Base-by-base conservation (phyloP, 2,888 invertebrate genomes). In the Dyspetes luteomarginatus region DNA sequence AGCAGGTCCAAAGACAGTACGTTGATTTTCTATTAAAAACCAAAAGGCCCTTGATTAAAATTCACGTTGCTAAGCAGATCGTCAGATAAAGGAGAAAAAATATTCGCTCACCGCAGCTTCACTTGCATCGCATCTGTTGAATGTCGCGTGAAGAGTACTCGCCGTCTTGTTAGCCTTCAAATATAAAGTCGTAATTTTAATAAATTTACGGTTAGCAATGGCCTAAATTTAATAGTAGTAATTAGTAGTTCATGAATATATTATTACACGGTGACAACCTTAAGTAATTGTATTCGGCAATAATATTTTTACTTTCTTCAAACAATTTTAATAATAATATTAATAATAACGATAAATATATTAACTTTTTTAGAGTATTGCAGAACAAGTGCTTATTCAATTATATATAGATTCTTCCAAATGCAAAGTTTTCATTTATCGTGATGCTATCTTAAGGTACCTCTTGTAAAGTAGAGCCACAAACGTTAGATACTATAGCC, bases 141-240 rank as follows among this genome's bases (percentile, higher is more conserved):
- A 43, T 28, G 65, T 65, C 4, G 0, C 56, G 28, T 65, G 64
- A 56, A 65, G 28, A 22, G 45, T 24, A 30, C 56, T 73, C 30
- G 55, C 64, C 0, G 64, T 73, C 7, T 73, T 45, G 9, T 73
- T 73, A 7, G 64, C 64, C 73, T 73, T 43, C 4, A 28, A 28
- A 19, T 9, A 24, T 5, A 28, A 55, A 17, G 3, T 5, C 41
- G 24, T 7, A 0, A 1, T n/a, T 17, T 62, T 17, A 4, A 0
- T 5, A 48, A 12, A n/a, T 48, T 26, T 4, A 26, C 2, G 17
- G n/a, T n/a, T n/a, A n/a, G n/a, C n/a, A 22, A 15, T 7, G 5
- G 9, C n/a, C 19, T 48, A 17, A 48, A 17, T 15, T 5, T 4
- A 5, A 48, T 48, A 5, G 5, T n/a, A 17, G 17, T 15, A 17